Evolutionary conservation across 2,113 vertebrate species (phyloP).

Genomic region (Misgurnus mizolepis): DNA sequence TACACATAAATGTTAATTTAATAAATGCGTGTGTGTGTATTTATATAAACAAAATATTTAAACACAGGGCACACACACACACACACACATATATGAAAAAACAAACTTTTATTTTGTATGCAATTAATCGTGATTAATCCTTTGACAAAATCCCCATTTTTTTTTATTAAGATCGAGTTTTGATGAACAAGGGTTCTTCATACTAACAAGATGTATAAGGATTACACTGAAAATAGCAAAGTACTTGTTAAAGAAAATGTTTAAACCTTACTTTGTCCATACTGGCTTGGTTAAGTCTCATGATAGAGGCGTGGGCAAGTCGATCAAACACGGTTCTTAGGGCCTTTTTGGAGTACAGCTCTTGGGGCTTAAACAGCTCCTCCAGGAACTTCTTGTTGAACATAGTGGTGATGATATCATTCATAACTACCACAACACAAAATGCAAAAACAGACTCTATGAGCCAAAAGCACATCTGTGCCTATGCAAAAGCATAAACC

Average conservation of each 20-base stretch:
- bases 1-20: too few species aligned
- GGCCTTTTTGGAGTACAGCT: constrained; percentile 96
- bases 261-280: constrained; percentile 90
- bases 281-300: constrained; percentile 97
- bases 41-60: too few species aligned
- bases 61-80: too few species aligned
- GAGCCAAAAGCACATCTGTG: constrained; percentile 10
- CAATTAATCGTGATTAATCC: too few species aligned
- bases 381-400: constrained; percentile 97
- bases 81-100: too few species aligned
- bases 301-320: constrained; percentile 95
- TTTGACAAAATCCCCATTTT: too few species aligned
- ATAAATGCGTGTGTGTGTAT: too few species aligned
- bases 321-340: constrained; percentile 92
- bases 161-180: too few species aligned
- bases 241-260: not conserved
- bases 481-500: not conserved
- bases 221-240: not conserved
- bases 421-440: constrained; percentile 83
- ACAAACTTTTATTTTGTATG: too few species aligned
- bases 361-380: constrained; percentile 96
- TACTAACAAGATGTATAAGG: not conserved
- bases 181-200: too few species aligned
- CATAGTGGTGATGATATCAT: constrained; percentile 98
- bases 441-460: constrained; percentile 25